Conservation (phyloP, 2,888 invertebrate species). For the Therioaphis trifolii region DNA sequence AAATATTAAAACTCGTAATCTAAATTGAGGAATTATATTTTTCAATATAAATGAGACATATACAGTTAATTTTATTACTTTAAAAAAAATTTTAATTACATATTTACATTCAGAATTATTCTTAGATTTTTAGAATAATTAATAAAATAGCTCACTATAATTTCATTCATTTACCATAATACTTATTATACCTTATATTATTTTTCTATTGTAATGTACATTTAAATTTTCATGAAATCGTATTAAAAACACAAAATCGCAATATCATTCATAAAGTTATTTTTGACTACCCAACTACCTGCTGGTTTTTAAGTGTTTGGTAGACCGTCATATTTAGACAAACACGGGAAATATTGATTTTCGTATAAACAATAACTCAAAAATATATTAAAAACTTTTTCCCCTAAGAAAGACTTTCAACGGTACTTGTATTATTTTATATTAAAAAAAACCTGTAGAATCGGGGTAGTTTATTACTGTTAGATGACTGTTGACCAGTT, state of each 20-base stretch:
- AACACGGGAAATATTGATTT: slow-evolving; percentile 57
- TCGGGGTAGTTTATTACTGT: slow-evolving; percentile 54
- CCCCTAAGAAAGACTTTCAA: slow-evolving; percentile 47
- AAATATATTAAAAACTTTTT: slow-evolving; percentile 61
- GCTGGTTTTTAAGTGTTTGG: slow-evolving; percentile 28
- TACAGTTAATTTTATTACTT: too few relatives aligned
- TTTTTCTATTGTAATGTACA: too few relatives aligned
- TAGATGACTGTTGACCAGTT: slow-evolving; percentile 51
- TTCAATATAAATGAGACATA: too few relatives aligned
- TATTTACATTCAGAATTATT: too few relatives aligned
- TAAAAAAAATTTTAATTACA: too few relatives aligned
- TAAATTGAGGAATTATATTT: too few relatives aligned
- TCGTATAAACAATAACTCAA: slow-evolving; percentile 60
- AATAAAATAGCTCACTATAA: too few relatives aligned
- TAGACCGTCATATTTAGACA: slow-evolving; percentile 29
- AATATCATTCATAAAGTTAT: background rate
- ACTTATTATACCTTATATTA: too few relatives aligned
- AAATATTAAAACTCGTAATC: too few relatives aligned
- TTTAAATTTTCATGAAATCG: too few relatives aligned
- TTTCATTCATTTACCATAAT: too few relatives aligned
- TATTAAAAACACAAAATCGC: background rate
- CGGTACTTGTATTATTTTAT: slow-evolving; percentile 60
- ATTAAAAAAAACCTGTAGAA: slow-evolving; percentile 57
- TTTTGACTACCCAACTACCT: background rate
- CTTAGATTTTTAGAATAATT: too few relatives aligned